These are phyloP conservation scores for Muscicapa comitata DNA, from an alignment of 2,797 vertebrate genomes.

Conservation along the genomic window DNA sequence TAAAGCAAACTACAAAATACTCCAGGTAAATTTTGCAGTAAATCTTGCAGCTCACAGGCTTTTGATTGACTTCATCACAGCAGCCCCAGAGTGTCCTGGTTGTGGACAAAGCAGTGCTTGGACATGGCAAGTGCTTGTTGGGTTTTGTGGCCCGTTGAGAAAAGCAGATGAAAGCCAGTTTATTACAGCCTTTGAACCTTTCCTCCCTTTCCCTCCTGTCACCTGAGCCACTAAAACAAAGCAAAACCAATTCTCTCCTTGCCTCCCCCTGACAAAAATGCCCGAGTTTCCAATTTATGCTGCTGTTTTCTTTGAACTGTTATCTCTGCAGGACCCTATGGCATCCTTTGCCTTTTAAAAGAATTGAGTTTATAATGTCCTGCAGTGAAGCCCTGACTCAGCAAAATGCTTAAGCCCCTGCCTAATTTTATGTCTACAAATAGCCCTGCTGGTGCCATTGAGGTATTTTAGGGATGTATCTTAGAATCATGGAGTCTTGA, in stretches of 20 bases:
- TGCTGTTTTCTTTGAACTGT: slow-evolving; percentile 14
- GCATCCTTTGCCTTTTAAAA: background rate
- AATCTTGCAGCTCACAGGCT: background rate
- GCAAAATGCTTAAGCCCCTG: background rate
- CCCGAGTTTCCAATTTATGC: background rate
- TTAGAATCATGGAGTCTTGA: background rate
- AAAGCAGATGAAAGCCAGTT: slow-evolving; percentile 19
- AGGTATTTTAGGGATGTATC: background rate
- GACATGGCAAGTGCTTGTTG: background rate
- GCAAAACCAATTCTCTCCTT: background rate
- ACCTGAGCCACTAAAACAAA: slow-evolving; percentile 24
- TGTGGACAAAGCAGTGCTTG: background rate
- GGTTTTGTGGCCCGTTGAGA: background rate
- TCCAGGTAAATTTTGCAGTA: background rate
- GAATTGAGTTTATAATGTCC: background rate
- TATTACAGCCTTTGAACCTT: slow-evolving; percentile 17
- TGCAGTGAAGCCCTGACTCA: background rate
- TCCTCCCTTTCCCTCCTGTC: background rate
- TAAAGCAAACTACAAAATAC: background rate
- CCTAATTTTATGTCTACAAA: background rate
- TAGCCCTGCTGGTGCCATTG: background rate
- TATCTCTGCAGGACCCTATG: slow-evolving; percentile 11
- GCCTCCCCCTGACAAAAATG: background rate
- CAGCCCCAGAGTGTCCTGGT: background rate
- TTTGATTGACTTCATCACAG: background rate